Base-by-base conservation (phyloP, 2,797 vertebrate genomes). In the Hafferia zeledoni region DNA sequence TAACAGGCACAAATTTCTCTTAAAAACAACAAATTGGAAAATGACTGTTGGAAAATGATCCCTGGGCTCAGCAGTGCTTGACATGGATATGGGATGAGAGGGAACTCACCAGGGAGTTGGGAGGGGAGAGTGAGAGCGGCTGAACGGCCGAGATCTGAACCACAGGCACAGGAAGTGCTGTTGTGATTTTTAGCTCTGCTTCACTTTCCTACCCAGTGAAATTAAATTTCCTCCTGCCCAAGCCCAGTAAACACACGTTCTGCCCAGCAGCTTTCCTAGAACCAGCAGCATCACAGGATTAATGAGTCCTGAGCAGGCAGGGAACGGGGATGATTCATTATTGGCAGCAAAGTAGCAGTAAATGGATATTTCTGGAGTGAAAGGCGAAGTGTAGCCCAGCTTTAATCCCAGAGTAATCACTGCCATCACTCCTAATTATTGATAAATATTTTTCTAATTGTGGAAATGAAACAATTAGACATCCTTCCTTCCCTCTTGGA, bases 401-500 rank as follows among this genome's bases (percentile, higher is more conserved):
- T 84, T 71, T 95, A 87, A 89, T 93, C 90, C 56, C 83, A 52
- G 89, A 2, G 30, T 90, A 94, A 95, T 93, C 63, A 10, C 93
- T 50, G 71, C 93, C 92, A 90, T 95, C 93, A 9, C 31, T 91
- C 79, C 92, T 95, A 80, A 95, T 96, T 91, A 92, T 77, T 75
- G 59, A 85, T 84, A 95, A 96, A 95, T 94, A 93, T 93, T 93
- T 92, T 74, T 74, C 68, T 94, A 94, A 94, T 93, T 64, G 93
- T 95, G 83, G 94, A 92, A 95, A 95, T 96, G 74, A 89, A 95
- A 89, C 86, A 74, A 87, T 95, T 93, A 94, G 81, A 83, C 89
- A 75, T 95, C 87, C 96, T 97, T 95, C 92, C 90, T 95, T 96
- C 89, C 93, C 75, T 57, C 82, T 70, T 55, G 75, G 46, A 91